These are phyloP conservation scores for Cephus cinctus DNA, from an alignment of 1,140 invertebrate genomes.

Conservation along the genomic window DNA sequence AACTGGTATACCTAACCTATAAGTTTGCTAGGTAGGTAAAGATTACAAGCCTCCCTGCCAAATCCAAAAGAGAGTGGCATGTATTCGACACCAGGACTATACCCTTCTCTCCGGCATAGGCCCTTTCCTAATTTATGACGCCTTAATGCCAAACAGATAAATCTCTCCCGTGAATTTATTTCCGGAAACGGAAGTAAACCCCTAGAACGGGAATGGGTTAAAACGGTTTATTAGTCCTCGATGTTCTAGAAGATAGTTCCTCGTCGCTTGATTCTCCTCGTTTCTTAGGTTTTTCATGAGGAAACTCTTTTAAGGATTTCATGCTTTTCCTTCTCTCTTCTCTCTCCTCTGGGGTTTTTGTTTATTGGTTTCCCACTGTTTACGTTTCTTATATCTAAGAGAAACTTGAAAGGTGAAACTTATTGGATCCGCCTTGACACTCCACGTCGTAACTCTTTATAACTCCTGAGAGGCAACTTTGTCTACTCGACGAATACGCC, in stretches of 20 bases:
- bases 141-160: constrained; percentile 17
- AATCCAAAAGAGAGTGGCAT: too few relatives aligned
- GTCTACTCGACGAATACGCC: too few relatives aligned
- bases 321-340: constrained; percentile 4
- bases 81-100: too few relatives aligned
- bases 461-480: too few relatives aligned
- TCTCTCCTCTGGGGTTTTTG: constrained; percentile 9
- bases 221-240: constrained; percentile 17
- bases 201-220: constrained; percentile 6
- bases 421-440: too few relatives aligned
- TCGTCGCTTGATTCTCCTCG: neutral
- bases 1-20: constrained; percentile 20
- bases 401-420: too few relatives aligned
- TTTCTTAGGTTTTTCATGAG: constrained; percentile 5
- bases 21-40: constrained; percentile 27
- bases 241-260: constrained; percentile 9
- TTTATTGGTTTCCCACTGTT: too few relatives aligned
- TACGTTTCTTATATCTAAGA: too few relatives aligned
- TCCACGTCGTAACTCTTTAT: too few relatives aligned
- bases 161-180: constrained; percentile 18
- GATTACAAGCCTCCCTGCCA: too few relatives aligned
- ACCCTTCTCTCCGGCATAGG: constrained; percentile 7
- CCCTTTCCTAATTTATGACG: constrained; percentile 10
- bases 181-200: constrained; percentile 6
- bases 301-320: neutral